Conservation (phyloP, 2,113 vertebrate species). For the Nothocercus julius region DNA sequence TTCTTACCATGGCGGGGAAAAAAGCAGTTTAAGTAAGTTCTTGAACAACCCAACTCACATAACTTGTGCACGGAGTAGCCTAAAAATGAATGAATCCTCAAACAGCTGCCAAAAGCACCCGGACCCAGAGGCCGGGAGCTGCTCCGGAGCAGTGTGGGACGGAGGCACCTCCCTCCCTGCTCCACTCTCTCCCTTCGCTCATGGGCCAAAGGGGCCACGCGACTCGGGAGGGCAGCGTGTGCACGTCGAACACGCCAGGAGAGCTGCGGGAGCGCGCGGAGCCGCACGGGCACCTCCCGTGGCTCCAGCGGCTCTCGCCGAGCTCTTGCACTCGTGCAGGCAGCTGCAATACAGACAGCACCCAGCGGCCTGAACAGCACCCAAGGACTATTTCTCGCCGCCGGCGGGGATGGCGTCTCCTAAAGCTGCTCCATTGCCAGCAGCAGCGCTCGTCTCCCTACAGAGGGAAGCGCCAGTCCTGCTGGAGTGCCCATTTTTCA, state of each 20-base stretch:
- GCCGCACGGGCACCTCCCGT: accelerated
- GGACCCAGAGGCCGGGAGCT: neutral
- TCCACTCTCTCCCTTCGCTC: accelerated
- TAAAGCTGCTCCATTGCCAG: neutral
- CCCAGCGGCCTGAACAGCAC: neutral
- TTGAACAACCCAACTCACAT: neutral
- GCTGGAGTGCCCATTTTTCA: neutral
- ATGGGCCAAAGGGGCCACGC: neutral
- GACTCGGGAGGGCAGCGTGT: neutral
- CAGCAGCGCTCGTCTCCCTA: neutral
- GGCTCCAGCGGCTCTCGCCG: accelerated
- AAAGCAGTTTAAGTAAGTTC: neutral
- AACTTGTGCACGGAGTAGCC: neutral
- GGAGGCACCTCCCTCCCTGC: neutral
- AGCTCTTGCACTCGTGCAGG: accelerated
- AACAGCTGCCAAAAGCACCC: neutral
- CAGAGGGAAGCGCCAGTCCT: neutral
- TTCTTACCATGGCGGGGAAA: neutral
- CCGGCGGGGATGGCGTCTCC: neutral
- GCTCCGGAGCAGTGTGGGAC: neutral
- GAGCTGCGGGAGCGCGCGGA: neutral
- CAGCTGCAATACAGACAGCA: neutral
- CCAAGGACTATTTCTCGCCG: accelerated
- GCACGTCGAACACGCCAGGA: neutral
- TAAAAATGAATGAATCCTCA: neutral